Evolutionary conservation across 2,113 vertebrate species (phyloP).

Genomic region (Amphiprion ocellaris): DNA sequence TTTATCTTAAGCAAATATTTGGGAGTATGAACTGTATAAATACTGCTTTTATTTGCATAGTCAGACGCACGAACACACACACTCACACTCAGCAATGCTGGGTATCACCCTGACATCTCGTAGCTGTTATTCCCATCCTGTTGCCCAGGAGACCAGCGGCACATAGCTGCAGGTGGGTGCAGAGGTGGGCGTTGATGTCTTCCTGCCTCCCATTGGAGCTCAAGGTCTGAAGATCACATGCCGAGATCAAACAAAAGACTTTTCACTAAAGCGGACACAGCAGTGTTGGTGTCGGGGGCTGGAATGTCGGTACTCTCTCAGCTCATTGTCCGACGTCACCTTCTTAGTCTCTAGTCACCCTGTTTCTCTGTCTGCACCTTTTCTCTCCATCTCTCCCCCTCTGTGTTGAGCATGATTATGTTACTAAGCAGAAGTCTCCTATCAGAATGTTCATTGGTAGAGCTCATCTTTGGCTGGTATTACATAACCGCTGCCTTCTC

Average conservation of each 20-base stretch:
- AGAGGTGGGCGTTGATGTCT: slow-evolving; percentile 62
- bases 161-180: slow-evolving; percentile 69
- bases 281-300: background rate
- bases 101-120: slow-evolving; percentile 61
- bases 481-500: slow-evolving; percentile 72
- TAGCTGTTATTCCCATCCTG: slow-evolving; percentile 64
- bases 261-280: background rate
- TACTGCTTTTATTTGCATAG: slow-evolving; percentile 24
- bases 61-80: slow-evolving; percentile 6
- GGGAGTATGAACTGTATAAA: slow-evolving; percentile 14
- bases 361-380: background rate
- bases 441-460: slow-evolving; percentile 76
- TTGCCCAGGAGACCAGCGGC: slow-evolving; percentile 74
- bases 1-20: slow-evolving; percentile 35
- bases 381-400: slow-evolving; percentile 23
- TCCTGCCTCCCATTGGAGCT: slow-evolving; percentile 56
- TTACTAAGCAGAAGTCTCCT: slow-evolving; percentile 81
- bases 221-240: slow-evolving; percentile 61
- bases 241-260: slow-evolving; percentile 59
- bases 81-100: slow-evolving; percentile 33
- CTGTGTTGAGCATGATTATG: slow-evolving; percentile 57
- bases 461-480: slow-evolving; percentile 69
- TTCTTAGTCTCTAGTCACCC: slow-evolving; percentile 7
- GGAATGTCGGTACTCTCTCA: background rate
- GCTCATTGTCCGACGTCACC: background rate